Evolutionary conservation across 2,797 vertebrate genomes (phyloP), one percentile per base, ranked within the genome.

Genomic region (Avahi laniger): DNA sequence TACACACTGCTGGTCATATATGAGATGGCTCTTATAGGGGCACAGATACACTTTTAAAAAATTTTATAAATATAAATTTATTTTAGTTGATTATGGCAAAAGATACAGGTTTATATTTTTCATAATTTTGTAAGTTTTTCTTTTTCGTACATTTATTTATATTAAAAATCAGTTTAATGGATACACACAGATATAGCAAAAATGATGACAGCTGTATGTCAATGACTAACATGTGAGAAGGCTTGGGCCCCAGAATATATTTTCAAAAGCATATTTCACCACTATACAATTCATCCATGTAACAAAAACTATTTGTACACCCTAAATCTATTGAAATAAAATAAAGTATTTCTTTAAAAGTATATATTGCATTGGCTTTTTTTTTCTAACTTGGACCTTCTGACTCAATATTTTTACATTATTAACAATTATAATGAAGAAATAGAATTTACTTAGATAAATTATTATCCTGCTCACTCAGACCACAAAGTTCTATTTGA

Each of bases 51-150:
- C 3, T 41, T 65, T 35, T n/a, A 38, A 76, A 12, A 26, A n/a
- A 48, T 48, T 86, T 73, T 75, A 85, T 81, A 91, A 67, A 86
- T 82, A 82, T 15, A 63, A 72, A 79, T 73, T 57, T 92, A 87
- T 73, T 50, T 94, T 46, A n/a, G 46, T 70, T 41, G 43, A 78
- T 73, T 80, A 61, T 61, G 35, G 38, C 7, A 91, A 89, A 72
- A 80, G 4, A 83, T 83, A 89, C 33, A 85, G 14, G 33, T 54
- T 97, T 94, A 30, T 18, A 80, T 15, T 76, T 93, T 91, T 79
- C 5, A 81, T 61, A 69, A 15, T 73, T 92, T 86, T 69, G 88
- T 72, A 69, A 61, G 41, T 7, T 20, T 82, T 85, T 92, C 28
- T 89, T 69, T 80, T 89, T 38, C 46, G 84, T 76, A 30, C 2